A percentile compares a stretch with the other conserved stretches of the same genome.
Conservation (phyloP, 2,797 vertebrate species). For the Lepus townsendii region DNA sequence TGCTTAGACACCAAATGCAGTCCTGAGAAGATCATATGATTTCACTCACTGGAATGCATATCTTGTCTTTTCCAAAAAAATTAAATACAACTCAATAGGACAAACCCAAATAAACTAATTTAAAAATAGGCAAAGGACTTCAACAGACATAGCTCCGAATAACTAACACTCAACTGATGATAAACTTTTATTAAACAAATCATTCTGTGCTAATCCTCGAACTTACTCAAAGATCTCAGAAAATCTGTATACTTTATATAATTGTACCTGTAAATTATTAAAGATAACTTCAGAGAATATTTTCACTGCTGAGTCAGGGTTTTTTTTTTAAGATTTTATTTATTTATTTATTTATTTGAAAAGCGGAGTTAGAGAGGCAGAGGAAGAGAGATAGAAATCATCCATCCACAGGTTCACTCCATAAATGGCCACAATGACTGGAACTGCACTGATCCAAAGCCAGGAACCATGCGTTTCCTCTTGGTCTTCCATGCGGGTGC, state of each 20-base stretch:
- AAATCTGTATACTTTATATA: slow-evolving; percentile 1
- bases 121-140: background rate
- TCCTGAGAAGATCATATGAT: background rate
- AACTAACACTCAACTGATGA: background rate
- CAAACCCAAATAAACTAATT: background rate
- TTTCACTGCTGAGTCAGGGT: slow-evolving; percentile 7
- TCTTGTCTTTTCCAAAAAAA: slow-evolving; percentile 48
- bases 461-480: too few species aligned
- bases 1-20: background rate
- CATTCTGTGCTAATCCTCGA: background rate
- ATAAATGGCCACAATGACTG: too few species aligned
- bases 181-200: slow-evolving; percentile 1
- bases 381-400: too few species aligned
- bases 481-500: too few species aligned
- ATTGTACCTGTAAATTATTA: background rate
- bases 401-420: too few species aligned
- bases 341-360: background rate
- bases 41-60: background rate
- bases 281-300: background rate
- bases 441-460: too few species aligned
- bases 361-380: background rate
- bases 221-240: background rate
- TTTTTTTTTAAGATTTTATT: background rate
- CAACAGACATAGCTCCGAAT: background rate
- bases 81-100: slow-evolving; percentile 33